Percentiles rank a stretch among this genome's conserved stretches.
These are phyloP conservation scores for Tetragnatha montana DNA, from an alignment of 2,888 invertebrate species.

Conservation along the genomic window DNA sequence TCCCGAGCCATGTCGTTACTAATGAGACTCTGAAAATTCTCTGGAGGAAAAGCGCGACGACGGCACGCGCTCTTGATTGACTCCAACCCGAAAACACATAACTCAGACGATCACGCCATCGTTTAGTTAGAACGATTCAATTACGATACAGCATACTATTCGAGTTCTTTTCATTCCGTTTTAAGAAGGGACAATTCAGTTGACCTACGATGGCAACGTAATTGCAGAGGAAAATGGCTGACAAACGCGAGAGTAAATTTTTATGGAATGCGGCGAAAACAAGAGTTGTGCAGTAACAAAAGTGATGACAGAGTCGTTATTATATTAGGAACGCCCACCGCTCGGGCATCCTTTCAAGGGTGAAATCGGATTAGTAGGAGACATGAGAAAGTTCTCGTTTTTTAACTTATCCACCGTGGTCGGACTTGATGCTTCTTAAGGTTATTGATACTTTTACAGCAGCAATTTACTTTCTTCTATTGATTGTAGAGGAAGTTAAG, in stretches of 20 bases:
- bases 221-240: background rate
- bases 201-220: background rate
- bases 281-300: background rate
- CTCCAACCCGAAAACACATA: background rate
- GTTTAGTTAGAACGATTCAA: background rate
- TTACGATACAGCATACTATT: background rate
- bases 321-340: background rate
- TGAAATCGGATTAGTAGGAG: background rate
- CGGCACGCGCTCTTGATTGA: background rate
- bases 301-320: background rate
- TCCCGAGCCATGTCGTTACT: background rate
- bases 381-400: background rate
- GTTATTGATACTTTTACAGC: background rate
- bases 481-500: background rate
- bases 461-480: background rate
- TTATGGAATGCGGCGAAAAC: slow-evolving; percentile 5
- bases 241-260: background rate
- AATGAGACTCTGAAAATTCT: slow-evolving; percentile 1
- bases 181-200: no score
- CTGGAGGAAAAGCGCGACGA: background rate
- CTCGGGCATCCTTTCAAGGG: background rate
- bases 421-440: background rate
- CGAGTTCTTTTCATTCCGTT: no score
- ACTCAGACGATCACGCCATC: background rate
- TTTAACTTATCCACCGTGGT: background rate